phyloP scores from a whole-genome alignment of 64 coral and sea anemone species.

The Pachyseris speciosa region DNA sequence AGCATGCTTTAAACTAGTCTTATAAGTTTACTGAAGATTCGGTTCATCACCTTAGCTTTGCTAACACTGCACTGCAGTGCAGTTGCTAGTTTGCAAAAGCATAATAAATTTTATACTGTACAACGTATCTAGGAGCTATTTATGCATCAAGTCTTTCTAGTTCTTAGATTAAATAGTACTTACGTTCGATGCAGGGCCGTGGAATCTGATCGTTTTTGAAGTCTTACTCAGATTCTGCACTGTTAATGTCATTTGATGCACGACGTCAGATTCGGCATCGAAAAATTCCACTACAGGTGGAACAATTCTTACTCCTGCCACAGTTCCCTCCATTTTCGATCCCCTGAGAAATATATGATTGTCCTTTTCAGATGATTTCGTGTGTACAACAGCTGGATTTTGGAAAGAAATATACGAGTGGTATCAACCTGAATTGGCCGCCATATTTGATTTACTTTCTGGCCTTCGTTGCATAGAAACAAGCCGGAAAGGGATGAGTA shows the following conservation, averaged over 20 bases:
- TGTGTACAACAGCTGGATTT: background rate
- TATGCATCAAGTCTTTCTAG: background rate
- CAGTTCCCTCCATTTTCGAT: conserved; percentile 89
- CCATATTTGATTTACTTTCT: conserved; percentile 60
- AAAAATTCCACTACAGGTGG: conserved; percentile 96
- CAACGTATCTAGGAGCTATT: background rate
- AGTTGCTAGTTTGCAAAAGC: too few relatives aligned
- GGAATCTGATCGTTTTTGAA: conserved; percentile 91
- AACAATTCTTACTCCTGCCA: conserved; percentile 94
- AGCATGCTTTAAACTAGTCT: too few relatives aligned
- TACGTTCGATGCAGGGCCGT: conserved; percentile 93
- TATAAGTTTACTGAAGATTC: too few relatives aligned
- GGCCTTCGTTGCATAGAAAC: conserved; percentile 68
- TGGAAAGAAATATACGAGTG: background rate
- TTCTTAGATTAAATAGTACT: conserved; percentile 9
- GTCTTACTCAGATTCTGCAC: conserved; percentile 94
- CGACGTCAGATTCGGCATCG: conserved; percentile 90
- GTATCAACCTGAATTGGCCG: conserved; percentile 55
- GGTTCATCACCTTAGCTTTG: too few relatives aligned
- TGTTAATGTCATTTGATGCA: conserved; percentile 95
- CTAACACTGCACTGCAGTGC: too few relatives aligned
- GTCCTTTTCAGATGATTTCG: background rate
- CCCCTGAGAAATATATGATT: background rate
- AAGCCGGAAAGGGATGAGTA: background rate
- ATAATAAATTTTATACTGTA: too few relatives aligned